These are phyloP conservation scores for Cyphomyrmex costatus DNA, from an alignment of 1,140 invertebrate species.

Conservation along the genomic window DNA sequence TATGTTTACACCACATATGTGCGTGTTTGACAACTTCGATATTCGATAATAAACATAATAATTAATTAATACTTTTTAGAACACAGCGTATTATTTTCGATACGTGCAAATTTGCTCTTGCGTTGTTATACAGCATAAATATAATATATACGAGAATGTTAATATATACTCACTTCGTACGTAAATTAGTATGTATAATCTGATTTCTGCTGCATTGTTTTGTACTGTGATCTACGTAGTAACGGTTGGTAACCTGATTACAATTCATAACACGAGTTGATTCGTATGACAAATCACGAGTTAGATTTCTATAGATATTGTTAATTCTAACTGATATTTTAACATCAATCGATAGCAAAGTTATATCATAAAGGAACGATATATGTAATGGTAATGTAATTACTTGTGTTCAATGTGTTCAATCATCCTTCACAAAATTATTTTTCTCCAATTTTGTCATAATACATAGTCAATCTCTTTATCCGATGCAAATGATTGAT, in stretches of 20 bases:
- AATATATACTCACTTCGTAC: not conserved
- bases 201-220: not conserved
- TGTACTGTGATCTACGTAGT: not conserved
- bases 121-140: not conserved
- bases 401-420: not conserved
- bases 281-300: constrained; percentile 26
- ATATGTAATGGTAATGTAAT: not conserved
- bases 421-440: not conserved
- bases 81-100: not conserved
- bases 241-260: constrained; percentile 7
- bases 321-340: constrained; percentile 17
- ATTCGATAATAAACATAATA: constrained; percentile 43
- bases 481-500: not conserved
- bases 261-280: not conserved
- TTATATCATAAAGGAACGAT: not conserved
- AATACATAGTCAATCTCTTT: not conserved
- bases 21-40: constrained; percentile 30
- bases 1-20: constrained; percentile 37
- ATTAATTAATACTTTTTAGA: constrained; percentile 29
- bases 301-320: not conserved
- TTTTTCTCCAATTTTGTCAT: not conserved
- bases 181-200: constrained; percentile 18
- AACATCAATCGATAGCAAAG: not conserved
- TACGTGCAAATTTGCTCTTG: not conserved
- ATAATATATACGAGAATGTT: not conserved